Percentiles rank a stretch among this genome's conserved stretches.
Conservation (phyloP, 2,113 vertebrate genomes). For the Notiomystis cincta region DNA sequence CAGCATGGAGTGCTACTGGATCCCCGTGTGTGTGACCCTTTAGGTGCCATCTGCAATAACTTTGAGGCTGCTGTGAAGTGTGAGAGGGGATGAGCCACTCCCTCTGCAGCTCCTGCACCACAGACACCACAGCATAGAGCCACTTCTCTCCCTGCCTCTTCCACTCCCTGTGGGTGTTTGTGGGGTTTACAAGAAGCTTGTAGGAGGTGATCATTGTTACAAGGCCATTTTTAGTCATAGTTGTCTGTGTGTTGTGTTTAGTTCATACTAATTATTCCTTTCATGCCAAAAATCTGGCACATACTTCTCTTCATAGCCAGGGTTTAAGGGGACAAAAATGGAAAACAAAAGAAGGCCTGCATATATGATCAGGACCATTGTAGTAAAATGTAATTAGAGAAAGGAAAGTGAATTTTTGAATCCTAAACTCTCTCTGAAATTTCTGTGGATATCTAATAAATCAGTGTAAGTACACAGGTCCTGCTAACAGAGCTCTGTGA, state of each 20-base stretch:
- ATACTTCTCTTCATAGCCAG: neutral
- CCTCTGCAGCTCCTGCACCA: neutral
- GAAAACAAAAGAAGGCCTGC: neutral
- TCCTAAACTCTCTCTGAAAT: neutral
- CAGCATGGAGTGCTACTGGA: neutral
- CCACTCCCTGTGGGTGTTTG: accelerated
- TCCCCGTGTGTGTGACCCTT: neutral
- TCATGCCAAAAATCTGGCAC: neutral
- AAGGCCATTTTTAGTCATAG: neutral
- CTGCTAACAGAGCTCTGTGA: neutral
- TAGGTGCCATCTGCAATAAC: neutral
- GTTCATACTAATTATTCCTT: neutral
- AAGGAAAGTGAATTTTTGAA: neutral
- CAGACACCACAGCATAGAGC: neutral
- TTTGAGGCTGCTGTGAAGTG: neutral
- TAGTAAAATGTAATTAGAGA: neutral
- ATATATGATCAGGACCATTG: neutral
- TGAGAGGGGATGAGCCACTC: neutral
- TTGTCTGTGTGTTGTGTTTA: neutral
- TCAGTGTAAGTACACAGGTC: neutral
- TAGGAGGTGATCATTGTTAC: neutral
- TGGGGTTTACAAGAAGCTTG: neutral
- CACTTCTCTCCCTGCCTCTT: neutral
- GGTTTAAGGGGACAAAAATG: neutral
- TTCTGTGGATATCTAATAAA: neutral